phyloP scores from a whole-genome alignment of 1,140 invertebrate genomes.

The Pseudobourletiella spinata region DNA sequence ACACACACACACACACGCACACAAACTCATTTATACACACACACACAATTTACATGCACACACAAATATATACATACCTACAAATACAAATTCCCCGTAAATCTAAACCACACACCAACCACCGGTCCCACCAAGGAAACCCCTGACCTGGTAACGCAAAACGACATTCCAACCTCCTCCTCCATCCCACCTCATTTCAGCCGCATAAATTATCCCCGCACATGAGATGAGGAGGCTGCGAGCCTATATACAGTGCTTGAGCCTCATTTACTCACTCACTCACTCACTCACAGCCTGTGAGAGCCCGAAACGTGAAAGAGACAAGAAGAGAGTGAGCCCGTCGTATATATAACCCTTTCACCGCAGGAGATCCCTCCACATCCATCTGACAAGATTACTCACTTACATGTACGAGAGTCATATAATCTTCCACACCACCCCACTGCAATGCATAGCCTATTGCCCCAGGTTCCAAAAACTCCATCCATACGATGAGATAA shows the following conservation, averaged over 20 bases:
- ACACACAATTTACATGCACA: no score
- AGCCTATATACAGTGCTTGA: no score
- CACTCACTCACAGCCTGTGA: no score
- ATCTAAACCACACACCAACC: constrained; percentile 3
- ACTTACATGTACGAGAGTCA: no score
- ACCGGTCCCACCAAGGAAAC: neutral
- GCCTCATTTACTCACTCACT: no score
- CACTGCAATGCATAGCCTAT: neutral
- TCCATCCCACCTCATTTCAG: constrained; percentile 21
- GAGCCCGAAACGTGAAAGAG: neutral
- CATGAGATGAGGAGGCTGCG: neutral
- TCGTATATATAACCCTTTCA: neutral
- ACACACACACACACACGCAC: no score
- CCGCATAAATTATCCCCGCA: constrained; percentile 22
- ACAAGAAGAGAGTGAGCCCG: neutral
- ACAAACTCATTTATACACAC: no score
- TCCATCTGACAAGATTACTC: no score
- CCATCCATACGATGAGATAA: constrained; percentile 32
- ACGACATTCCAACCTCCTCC: constrained; percentile 19
- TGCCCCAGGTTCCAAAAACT: neutral
- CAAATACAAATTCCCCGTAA: no score
- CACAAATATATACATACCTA: no score
- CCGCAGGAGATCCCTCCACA: no score
- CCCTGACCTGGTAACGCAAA: neutral
- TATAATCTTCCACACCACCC: no score